These are phyloP conservation scores for Papilio polytes DNA, from an alignment of 1,140 invertebrate genomes.

Conservation along the genomic window DNA sequence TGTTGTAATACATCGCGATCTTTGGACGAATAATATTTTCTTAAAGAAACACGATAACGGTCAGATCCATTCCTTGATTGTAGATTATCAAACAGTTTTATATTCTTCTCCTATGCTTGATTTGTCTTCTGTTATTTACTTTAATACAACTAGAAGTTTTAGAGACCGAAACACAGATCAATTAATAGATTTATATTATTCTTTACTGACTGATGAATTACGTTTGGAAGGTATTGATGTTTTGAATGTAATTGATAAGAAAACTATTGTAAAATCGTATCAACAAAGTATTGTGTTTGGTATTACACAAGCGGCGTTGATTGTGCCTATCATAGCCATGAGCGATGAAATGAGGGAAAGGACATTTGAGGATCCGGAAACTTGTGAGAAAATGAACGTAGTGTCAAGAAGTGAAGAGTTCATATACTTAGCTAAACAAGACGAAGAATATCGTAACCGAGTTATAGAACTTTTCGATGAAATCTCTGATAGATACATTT, in stretches of 20 bases:
- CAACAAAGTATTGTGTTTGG: constrained; percentile 77
- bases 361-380: constrained; percentile 70
- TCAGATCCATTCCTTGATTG: constrained; percentile 76
- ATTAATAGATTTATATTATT: constrained; percentile 78
- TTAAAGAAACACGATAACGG: constrained; percentile 82
- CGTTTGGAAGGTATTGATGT: constrained; percentile 65
- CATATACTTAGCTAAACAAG: constrained; percentile 70
- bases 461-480: constrained; percentile 80
- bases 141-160: constrained; percentile 78
- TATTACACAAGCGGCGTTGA: constrained; percentile 81
- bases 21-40: constrained; percentile 87
- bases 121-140: constrained; percentile 81
- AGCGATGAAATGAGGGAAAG: constrained; percentile 61
- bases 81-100: constrained; percentile 87
- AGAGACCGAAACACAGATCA: constrained; percentile 63
- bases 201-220: constrained; percentile 69
- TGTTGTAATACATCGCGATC: constrained; percentile 85
- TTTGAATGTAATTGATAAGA: constrained; percentile 60
- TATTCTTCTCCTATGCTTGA: constrained; percentile 84
- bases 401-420: constrained; percentile 79
- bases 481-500: constrained; percentile 79
- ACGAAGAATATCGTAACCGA: constrained; percentile 68
- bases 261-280: constrained; percentile 64
- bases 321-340: constrained; percentile 78
- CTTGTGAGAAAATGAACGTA: constrained; percentile 66